A percentile compares a stretch with the other conserved stretches of the same genome.
Evolutionary conservation across 2,113 vertebrate genomes (phyloP).

Genomic region (Datnioides undecimradiatus): DNA sequence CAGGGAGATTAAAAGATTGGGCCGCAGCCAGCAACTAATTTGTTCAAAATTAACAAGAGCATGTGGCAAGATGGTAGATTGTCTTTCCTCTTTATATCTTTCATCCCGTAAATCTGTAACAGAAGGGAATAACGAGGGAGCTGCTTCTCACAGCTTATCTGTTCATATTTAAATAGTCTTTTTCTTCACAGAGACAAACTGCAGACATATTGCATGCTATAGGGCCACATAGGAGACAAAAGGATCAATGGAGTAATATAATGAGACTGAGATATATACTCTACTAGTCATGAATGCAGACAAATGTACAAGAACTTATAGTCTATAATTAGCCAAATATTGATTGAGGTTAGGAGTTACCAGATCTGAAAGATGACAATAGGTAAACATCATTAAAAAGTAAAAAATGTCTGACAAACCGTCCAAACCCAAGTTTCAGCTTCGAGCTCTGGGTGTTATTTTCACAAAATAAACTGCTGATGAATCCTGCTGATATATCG

Average conservation of each 20-base stretch:
- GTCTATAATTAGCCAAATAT: too few relatives aligned
- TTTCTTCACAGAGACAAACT: not conserved
- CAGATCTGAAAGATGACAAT: too few relatives aligned
- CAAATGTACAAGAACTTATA: too few relatives aligned
- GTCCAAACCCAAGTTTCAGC: not conserved
- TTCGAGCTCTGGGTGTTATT: too few relatives aligned
- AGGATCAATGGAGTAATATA: not conserved
- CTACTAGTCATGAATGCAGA: too few relatives aligned
- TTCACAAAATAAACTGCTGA: too few relatives aligned
- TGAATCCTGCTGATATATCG: too few relatives aligned
- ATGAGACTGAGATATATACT: not conserved
- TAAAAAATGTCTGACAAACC: not conserved
- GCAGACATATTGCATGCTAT: not conserved
- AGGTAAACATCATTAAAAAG: not conserved
- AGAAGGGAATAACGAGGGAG: not conserved
- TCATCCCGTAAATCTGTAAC: not conserved
- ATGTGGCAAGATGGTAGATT: not conserved
- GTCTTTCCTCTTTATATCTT: not conserved
- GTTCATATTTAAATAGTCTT: not conserved
- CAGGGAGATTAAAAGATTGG: not conserved
- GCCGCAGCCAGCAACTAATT: slow-evolving; percentile 8
- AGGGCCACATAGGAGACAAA: not conserved
- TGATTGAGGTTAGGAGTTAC: too few relatives aligned
- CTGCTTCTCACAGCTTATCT: not conserved
- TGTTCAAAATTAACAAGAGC: slow-evolving; percentile 16